Conservation (phyloP, 64 coral and sea anemone genomes). For the Porites australiensis region DNA sequence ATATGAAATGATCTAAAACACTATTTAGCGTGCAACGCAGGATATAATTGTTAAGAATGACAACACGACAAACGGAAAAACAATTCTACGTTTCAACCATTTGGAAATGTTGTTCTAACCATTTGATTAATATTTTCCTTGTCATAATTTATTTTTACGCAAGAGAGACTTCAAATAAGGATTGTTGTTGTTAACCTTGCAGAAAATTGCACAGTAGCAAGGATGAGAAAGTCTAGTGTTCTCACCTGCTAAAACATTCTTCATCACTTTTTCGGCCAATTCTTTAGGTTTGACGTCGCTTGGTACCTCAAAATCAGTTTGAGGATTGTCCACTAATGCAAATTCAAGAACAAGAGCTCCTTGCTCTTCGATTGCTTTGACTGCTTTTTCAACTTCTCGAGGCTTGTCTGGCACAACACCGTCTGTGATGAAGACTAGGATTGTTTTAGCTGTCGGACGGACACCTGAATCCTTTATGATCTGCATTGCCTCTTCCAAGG, state of each 20-base stretch:
- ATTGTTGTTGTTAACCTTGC: too few relatives aligned
- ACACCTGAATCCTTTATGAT: slow-evolving; percentile 43
- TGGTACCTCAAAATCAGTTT: slow-evolving; percentile 11
- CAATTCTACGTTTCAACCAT: too few relatives aligned
- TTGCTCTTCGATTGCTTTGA: neutral
- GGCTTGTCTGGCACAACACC: neutral
- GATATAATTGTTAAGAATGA: too few relatives aligned
- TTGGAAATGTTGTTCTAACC: too few relatives aligned
- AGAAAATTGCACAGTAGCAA: neutral
- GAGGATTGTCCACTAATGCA: neutral
- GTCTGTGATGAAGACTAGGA: slow-evolving; percentile 23
- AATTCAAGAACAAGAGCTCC: slow-evolving; percentile 16
- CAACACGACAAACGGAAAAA: too few relatives aligned
- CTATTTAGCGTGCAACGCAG: too few relatives aligned
- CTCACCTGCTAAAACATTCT: slow-evolving; percentile 29
- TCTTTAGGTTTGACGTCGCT: neutral
- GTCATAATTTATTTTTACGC: too few relatives aligned
- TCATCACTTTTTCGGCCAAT: slow-evolving; percentile 26
- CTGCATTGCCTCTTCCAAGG: slow-evolving; percentile 30
- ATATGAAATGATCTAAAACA: too few relatives aligned
- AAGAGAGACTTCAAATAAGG: too few relatives aligned
- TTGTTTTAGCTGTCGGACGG: slow-evolving; percentile 13
- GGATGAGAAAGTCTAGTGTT: neutral
- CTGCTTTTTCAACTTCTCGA: neutral
- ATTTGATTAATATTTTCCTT: too few relatives aligned